Evolutionary conservation across 2,797 vertebrate species (phyloP).

Genomic region (Sebastes cheni): DNA sequence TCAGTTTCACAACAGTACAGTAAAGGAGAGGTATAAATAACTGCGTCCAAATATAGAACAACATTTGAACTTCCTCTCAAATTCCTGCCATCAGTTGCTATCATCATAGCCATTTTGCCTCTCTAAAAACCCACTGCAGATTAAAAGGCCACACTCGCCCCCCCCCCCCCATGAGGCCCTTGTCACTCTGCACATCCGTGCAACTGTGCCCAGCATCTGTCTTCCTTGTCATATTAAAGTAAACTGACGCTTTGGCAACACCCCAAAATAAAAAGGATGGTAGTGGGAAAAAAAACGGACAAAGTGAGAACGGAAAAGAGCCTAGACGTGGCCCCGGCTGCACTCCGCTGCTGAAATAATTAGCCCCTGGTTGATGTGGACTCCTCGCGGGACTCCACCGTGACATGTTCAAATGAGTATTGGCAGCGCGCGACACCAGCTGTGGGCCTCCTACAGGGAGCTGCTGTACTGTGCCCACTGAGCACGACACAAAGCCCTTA

Average conservation of each 20-base stretch:
- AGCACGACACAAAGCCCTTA: constrained; percentile 28
- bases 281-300: neutral
- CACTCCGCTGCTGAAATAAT: constrained; percentile 74
- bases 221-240: constrained; percentile 62
- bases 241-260: constrained; percentile 58
- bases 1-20: constrained; percentile 58
- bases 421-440: constrained; percentile 76
- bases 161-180: constrained; percentile 43
- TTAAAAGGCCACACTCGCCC: constrained; percentile 55
- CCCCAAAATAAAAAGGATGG: constrained; percentile 58
- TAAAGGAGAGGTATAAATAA: constrained; percentile 66
- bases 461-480: constrained; percentile 33
- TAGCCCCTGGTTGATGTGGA: constrained; percentile 73
- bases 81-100: constrained; percentile 66
- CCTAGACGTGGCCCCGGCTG: constrained; percentile 69
- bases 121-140: constrained; percentile 30
- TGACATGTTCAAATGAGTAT: constrained; percentile 77
- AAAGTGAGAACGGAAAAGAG: constrained; percentile 61
- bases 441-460: constrained; percentile 68
- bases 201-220: constrained; percentile 64
- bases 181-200: constrained; percentile 60
- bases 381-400: constrained; percentile 65
- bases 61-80: constrained; percentile 73
- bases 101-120: constrained; percentile 62
- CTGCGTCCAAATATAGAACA: constrained; percentile 71